A percentile compares a stretch with the other conserved stretches of the same genome.
These are phyloP conservation scores for Ceratitis capitata DNA, from an alignment of 1,140 invertebrate species.

Conservation along the genomic window DNA sequence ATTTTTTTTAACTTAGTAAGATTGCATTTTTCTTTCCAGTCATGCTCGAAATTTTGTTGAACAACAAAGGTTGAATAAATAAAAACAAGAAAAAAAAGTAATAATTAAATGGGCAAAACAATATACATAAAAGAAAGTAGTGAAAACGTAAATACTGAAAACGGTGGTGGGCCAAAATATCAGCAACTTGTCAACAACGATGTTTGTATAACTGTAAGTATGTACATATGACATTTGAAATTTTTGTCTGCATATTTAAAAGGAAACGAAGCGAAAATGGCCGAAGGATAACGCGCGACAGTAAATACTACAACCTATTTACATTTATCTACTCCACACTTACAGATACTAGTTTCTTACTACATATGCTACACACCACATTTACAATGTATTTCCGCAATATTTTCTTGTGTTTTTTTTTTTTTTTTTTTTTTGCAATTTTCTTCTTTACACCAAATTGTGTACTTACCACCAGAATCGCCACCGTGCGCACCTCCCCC, in stretches of 20 bases:
- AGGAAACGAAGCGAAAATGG: neutral
- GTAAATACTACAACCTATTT: neutral
- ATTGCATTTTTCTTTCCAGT: too few relatives aligned
- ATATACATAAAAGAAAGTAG: too few relatives aligned
- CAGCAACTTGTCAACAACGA: too few relatives aligned
- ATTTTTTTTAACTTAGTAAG: too few relatives aligned
- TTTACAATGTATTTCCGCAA: neutral
- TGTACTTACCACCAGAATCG: constrained; percentile 52
- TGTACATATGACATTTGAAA: neutral
- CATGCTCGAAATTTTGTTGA: too few relatives aligned
- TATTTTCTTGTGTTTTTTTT: neutral
- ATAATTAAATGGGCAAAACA: too few relatives aligned
- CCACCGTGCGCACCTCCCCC: constrained; percentile 42
- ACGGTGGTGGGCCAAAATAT: too few relatives aligned
- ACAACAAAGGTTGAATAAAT: too few relatives aligned
- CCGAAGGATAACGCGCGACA: neutral
- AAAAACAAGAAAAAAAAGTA: too few relatives aligned
- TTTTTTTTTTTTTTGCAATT: neutral
- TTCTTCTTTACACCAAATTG: constrained; percentile 41
- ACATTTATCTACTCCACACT: neutral
- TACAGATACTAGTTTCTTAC: neutral
- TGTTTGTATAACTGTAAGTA: neutral
- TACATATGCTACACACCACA: neutral
- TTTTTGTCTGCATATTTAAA: neutral
- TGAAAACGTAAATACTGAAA: too few relatives aligned